Conservation (phyloP, 2,113 vertebrate genomes). For the Triplophysa tibetana region DNA sequence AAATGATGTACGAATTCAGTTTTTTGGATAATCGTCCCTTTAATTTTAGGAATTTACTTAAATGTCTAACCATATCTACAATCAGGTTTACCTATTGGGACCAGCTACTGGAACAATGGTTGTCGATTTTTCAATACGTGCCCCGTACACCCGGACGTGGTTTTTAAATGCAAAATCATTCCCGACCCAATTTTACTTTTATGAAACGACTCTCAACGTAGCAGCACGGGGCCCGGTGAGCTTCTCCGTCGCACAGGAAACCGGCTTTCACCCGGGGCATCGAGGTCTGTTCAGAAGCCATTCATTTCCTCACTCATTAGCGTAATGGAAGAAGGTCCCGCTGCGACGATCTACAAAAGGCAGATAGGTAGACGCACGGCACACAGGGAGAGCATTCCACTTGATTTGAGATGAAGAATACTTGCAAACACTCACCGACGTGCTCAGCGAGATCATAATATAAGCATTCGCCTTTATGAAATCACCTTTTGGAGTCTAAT, state of each 20-base stretch:
- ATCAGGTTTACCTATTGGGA: no score
- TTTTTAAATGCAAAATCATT: slow-evolving; percentile 30
- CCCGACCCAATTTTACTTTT: slow-evolving; percentile 28
- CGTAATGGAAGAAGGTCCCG: slow-evolving; percentile 26
- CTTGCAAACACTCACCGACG: slow-evolving; percentile 15
- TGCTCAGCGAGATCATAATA: slow-evolving; percentile 43
- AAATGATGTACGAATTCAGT: no score
- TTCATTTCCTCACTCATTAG: slow-evolving; percentile 39
- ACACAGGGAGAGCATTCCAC: slow-evolving; percentile 27
- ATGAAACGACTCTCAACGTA: neutral
- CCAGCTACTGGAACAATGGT: no score
- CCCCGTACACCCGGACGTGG: neutral
- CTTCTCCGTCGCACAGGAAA: slow-evolving; percentile 18
- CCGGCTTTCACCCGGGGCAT: slow-evolving; percentile 19
- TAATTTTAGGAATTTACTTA: no score
- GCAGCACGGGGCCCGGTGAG: slow-evolving; percentile 22
- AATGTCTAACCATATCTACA: no score
- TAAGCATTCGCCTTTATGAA: slow-evolving; percentile 37
- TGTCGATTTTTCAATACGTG: slow-evolving; percentile 19
- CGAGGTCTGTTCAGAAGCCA: slow-evolving; percentile 34
- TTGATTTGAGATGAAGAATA: slow-evolving; percentile 37
- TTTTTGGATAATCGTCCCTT: no score
- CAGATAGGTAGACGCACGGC: slow-evolving; percentile 36
- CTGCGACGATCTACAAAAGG: slow-evolving; percentile 25
- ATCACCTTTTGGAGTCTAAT: slow-evolving; percentile 36